A percentile compares a stretch with the other conserved stretches of the same genome.
Evolutionary conservation across 2,113 vertebrate genomes (phyloP).

Genomic region (Gnathonemus echidnorhynchus): DNA sequence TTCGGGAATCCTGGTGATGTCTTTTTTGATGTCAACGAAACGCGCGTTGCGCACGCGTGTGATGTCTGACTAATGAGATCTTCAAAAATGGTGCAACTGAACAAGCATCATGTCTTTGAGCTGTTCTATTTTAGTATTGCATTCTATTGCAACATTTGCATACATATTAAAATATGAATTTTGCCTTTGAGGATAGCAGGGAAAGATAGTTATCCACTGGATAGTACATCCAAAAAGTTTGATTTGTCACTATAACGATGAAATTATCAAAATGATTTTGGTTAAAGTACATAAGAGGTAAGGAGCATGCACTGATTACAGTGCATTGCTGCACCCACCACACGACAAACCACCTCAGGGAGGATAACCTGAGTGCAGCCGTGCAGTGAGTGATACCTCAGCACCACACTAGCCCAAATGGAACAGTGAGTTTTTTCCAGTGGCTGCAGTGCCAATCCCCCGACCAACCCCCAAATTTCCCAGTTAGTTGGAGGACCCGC

Average conservation of each 20-base stretch:
- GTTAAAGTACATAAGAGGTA: not conserved
- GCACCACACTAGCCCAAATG: too few species aligned
- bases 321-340: too few species aligned
- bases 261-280: not conserved
- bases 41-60: not conserved
- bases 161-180: not conserved
- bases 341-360: too few species aligned
- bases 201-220: not conserved
- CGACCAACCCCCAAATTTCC: too few species aligned
- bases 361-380: too few species aligned
- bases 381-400: too few species aligned
- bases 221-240: not conserved
- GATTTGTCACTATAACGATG: not conserved
- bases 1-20: not conserved
- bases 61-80: constrained; percentile 6
- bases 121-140: not conserved
- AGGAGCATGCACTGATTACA: too few species aligned
- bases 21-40: not conserved
- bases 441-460: too few species aligned
- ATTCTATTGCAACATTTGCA: not conserved
- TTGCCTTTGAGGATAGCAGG: not conserved
- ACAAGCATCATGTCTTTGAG: not conserved
- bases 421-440: too few species aligned
- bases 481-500: too few species aligned
- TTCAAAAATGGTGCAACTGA: constrained; percentile 5